A percentile compares a stretch with the other conserved stretches of the same genome.
phyloP scores from a whole-genome alignment of 2,113 vertebrate species.

The Centropristis striata region DNA sequence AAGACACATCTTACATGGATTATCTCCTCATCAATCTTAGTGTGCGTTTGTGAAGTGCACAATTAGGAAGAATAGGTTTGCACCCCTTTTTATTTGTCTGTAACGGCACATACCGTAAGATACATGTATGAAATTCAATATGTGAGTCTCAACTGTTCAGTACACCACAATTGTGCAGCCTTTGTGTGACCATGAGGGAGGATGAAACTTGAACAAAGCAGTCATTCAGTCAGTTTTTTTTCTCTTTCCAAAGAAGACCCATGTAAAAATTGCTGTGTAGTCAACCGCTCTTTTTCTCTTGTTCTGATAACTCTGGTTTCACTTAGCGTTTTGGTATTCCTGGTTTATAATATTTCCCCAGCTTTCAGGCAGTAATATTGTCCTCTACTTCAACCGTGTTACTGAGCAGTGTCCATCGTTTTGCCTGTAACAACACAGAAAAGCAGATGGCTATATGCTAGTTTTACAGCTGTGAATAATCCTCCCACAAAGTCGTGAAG shows the following conservation, averaged over 20 bases:
- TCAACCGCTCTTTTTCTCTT: constrained; percentile 37
- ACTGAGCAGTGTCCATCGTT: constrained; percentile 55
- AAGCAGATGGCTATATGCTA: constrained; percentile 62
- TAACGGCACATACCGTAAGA: background rate
- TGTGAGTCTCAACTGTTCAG: constrained; percentile 30
- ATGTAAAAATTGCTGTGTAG: constrained; percentile 29
- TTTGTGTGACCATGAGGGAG: constrained; percentile 52
- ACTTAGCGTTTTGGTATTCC: constrained; percentile 61
- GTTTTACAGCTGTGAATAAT: constrained; percentile 72
- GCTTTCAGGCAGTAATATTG: constrained; percentile 59
- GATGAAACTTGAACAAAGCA: constrained; percentile 67
- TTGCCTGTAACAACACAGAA: constrained; percentile 43
- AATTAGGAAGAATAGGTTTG: constrained; percentile 61
- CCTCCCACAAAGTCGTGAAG: constrained; percentile 44
- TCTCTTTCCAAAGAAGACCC: constrained; percentile 19
- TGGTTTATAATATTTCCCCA: constrained; percentile 56
- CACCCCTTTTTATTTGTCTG: constrained; percentile 24
- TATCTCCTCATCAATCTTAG: constrained; percentile 77
- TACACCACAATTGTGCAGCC: constrained; percentile 29
- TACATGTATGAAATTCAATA: constrained; percentile 27
- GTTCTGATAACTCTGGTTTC: constrained; percentile 67
- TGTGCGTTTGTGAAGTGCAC: constrained; percentile 51
- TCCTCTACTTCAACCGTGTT: constrained; percentile 69
- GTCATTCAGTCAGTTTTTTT: constrained; percentile 38
- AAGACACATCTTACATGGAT: constrained; percentile 73